Conservation (phyloP, 2,888 invertebrate genomes). For the Lamproptera curius region DNA sequence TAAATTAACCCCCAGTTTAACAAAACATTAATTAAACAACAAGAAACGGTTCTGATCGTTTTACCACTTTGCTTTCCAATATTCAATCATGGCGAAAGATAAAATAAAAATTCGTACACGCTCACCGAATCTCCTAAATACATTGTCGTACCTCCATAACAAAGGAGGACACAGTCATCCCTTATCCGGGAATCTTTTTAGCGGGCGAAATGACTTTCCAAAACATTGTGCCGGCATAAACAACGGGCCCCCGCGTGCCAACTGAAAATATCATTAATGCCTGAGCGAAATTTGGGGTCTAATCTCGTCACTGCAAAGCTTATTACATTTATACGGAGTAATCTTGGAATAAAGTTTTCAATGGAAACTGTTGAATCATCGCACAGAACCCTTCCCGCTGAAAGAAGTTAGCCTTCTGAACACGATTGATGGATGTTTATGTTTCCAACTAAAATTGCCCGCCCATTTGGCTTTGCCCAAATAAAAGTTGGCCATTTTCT, state of each 20-base stretch:
- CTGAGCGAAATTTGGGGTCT: conserved; percentile 75
- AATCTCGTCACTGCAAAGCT: conserved; percentile 77
- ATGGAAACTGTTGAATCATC: conserved; percentile 74
- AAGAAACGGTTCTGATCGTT: no score
- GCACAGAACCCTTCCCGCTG: conserved; percentile 69
- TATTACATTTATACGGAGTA: conserved; percentile 77
- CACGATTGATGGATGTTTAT: conserved; percentile 30
- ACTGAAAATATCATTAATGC: conserved; percentile 78
- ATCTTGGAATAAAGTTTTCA: conserved; percentile 77
- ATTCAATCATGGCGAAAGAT: no score
- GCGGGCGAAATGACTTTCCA: conserved; percentile 72
- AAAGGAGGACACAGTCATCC: conserved; percentile 18
- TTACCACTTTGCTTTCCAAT: no score
- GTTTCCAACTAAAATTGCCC: conserved; percentile 9
- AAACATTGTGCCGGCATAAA: conserved; percentile 69
- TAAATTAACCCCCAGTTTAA: no score
- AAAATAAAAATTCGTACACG: no score
- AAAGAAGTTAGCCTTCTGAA: conserved; percentile 50
- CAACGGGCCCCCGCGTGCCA: conserved; percentile 57
- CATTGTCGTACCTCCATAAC: conserved; percentile 4
- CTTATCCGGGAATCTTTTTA: conserved; percentile 44
- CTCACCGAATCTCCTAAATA: no score
- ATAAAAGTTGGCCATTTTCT: conserved; percentile 7
- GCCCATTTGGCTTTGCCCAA: conserved; percentile 9
- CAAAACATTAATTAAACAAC: no score